Base-by-base conservation (phyloP, 2,113 vertebrate genomes). In the Saguinus imperator region DNA sequence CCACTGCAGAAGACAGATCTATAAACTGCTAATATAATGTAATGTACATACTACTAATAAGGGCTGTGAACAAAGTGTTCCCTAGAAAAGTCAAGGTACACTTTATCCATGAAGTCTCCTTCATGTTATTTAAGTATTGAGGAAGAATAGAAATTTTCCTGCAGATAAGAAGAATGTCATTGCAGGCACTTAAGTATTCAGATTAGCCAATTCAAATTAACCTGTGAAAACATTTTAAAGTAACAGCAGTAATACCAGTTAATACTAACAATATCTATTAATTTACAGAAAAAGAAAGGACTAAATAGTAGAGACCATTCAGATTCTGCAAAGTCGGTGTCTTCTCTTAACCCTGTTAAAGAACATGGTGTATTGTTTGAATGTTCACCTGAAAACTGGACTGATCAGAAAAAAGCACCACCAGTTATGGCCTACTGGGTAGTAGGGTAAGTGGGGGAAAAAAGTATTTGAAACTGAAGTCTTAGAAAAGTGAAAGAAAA, bases 371-470 rank as follows among this genome's bases (percentile, higher is more conserved):
- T 99, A 79, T 97, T 99, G 95, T 99, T 99, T 98, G 99, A 99
- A 97, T 99, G 99, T 96, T 99, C 99, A 97, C 99, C 99, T 4
- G 99, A 99, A 94, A 99, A 99, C 98, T 99, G 99, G 99, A 98
- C 98, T 0, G 99, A 99, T 97, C 99, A 99, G 98, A 99, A 98
- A 98, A 99, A 99, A 96, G 95, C 99, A 3, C 98, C 99, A 20
- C 99, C 99, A 84, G 99, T 98, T 83, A 98, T 99, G 99, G 99
- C 98, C n/a, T 99, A 99, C 98, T 99, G 99, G 99, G 99, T 99
- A 50, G 99, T 99, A n/a, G 99, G 99, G 99, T 99, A 98, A 75
- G 98, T 98, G 45, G 35, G 35, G 8, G 87, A 43, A 76, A 89
- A 81, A 32, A 61, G 9, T 40, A 29, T 73, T 76, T 77, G 23